These are phyloP conservation scores for Pterocles gutturalis DNA, from an alignment of 2,113 vertebrate species.

Conservation along the genomic window DNA sequence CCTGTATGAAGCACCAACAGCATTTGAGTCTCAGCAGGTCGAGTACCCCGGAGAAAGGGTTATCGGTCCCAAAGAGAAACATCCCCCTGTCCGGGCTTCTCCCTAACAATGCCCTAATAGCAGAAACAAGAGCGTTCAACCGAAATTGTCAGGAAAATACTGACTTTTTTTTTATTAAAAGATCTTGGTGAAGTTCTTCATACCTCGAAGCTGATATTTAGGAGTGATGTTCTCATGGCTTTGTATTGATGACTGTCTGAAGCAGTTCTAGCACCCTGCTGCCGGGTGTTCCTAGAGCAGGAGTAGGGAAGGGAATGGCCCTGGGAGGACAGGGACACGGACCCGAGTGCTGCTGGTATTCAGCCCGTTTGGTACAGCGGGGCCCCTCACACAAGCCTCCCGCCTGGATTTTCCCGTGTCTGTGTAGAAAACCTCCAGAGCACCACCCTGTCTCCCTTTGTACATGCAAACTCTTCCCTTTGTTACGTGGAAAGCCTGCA, in stretches of 20 bases:
- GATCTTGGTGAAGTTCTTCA: constrained; percentile 35
- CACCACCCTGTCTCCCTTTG: background rate
- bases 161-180: constrained; percentile 27
- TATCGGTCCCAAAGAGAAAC: background rate
- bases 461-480: background rate
- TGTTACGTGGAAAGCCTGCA: constrained; percentile 25
- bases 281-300: constrained; percentile 4
- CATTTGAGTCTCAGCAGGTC: constrained; percentile 23
- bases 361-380: background rate
- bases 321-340: background rate
- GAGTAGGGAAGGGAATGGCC: constrained; percentile 23
- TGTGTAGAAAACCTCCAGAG: background rate
- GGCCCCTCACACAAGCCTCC: background rate
- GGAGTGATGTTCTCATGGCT: constrained; percentile 44
- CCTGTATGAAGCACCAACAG: background rate
- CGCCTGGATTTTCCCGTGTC: background rate
- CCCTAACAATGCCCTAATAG: constrained; percentile 9
- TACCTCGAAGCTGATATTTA: constrained; percentile 42
- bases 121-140: background rate
- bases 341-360: background rate
- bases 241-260: constrained; percentile 23
- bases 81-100: background rate
- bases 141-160: constrained; percentile 57
- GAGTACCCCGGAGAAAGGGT: background rate
- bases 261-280: constrained; percentile 50